Percentiles rank a stretch among this genome's conserved stretches.
Conservation (phyloP, 2,113 vertebrate species). For the Pituophis catenifer region DNA sequence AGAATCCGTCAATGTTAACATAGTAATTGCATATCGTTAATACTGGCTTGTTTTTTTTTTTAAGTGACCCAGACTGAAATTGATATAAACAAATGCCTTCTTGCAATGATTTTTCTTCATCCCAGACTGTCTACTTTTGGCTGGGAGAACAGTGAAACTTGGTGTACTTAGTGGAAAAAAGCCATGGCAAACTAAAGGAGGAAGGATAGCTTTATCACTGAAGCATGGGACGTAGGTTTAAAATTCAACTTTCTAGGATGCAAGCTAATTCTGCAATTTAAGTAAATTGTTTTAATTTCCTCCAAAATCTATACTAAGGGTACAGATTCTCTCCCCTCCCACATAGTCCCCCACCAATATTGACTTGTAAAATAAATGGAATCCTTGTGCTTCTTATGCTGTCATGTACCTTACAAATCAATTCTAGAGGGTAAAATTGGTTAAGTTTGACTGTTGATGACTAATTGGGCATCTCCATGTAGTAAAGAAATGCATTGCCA, state of each 20-base stretch:
- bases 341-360: background rate
- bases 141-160: conserved; percentile 40
- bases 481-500: background rate
- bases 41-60: conserved; percentile 65
- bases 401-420: background rate
- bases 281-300: background rate
- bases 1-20: conserved; percentile 72
- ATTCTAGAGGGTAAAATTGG: background rate
- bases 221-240: background rate
- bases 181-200: conserved; percentile 6
- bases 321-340: background rate
- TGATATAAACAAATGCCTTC: conserved; percentile 72
- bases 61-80: conserved; percentile 67
- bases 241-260: background rate
- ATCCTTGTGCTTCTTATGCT: background rate
- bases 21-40: conserved; percentile 74
- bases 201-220: conserved; percentile 1
- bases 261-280: conserved; percentile 4
- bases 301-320: background rate
- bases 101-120: conserved; percentile 60
- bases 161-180: conserved; percentile 20
- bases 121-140: conserved; percentile 57
- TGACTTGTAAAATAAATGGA: background rate
- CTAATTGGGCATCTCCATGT: background rate
- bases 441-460: background rate